Base-by-base conservation (phyloP, 2,888 invertebrate species). In the Eutolmus rufibarbis region DNA sequence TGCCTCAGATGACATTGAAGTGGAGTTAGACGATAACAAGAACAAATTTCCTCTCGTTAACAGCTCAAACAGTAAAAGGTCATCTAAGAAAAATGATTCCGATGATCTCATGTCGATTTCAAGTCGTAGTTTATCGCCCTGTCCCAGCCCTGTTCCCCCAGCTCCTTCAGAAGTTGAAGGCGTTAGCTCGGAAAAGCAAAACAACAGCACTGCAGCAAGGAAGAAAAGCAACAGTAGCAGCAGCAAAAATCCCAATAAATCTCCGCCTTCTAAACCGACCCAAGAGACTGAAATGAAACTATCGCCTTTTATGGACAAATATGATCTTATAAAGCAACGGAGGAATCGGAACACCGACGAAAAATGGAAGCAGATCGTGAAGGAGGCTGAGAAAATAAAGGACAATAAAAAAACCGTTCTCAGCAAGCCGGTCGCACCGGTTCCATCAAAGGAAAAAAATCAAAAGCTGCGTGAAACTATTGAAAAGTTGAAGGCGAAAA, bases 291-390 rank as follows among this genome's bases (percentile, higher is more conserved):
- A 84, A 4, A 86, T 91, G 43, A 91, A 91, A 86, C 90, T 91
- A 94, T 88, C 92, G 57, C 86, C 92, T 56, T 92, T 92, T 34
- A 90, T 92, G 91, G 95, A 95, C 90, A 95, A 95, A 90, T 95
- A 94, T 90, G 95, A 95, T 90, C 93, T 94, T 90, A 94, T 94
- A 88, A 94, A 95, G 91, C 94, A 95, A 91, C 92, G 95, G 89
- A 91, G 95, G 90, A 93, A 94, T 91, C 92, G 95, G 90, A 37
- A 89, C 88, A 51, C 88, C 89, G 91, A 91, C 82, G 90, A 91
- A 87, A 89, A 90, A 79, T 85, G 88, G 88, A 90, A 90, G 87
- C 90, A 91, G 84, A 90, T 88, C n/a, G 90, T 90, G 16, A 92
- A 92, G 81, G 90, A 90, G 86, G 87, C 88, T 7, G 89, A 89